Base-by-base conservation (phyloP, 1,140 invertebrate genomes). In the Ephestia elutella region DNA sequence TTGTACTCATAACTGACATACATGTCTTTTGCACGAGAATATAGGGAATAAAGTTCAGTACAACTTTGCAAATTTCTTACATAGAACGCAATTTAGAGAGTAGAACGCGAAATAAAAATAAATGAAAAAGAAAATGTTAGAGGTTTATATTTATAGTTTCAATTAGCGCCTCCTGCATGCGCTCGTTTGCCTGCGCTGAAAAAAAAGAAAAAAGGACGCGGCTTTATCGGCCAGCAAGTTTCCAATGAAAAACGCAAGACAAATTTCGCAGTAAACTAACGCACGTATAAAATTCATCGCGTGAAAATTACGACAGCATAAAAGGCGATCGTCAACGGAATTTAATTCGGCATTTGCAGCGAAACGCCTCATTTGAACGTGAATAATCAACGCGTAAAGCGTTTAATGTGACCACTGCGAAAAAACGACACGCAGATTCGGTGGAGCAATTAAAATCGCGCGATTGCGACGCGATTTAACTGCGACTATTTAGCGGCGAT, bases 401-500 rank as follows among this genome's bases (percentile, higher is more conserved):
- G 49, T 73, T 78, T 74, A 65, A 68, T 66, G 60, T 30, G 62
- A 58, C 58, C 57, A 65, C 65, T 68, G 63, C 5, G 18, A 59
- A 60, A 54, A 59, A 55, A 30, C 21, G 49, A 57, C 25, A 30
- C 49, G 56, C 49, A 11, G 18, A 35, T 49, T 21, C 55, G 18
- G 30, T 32, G 21, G 54, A 35, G 68, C 74, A 79, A 73, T 80
- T 77, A 77, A 81, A 78, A 75, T 84, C 65, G 65, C 71, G 77
- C 73, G 61, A 70, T 75, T 74, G 74, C 72, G 75, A 71, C 72
- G 66, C 65, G 66, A 66, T 72, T 73, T 65, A 71, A 68, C 73
- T 66, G 62, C 70, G 75, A 80, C 75, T 82, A 83, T 85, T 83
- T 83, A 83, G 76, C 73, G 68, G 69, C 80, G 78, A 86, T 86